phyloP scores from a whole-genome alignment of 2,113 vertebrate species.

The Varanus salvator region DNA sequence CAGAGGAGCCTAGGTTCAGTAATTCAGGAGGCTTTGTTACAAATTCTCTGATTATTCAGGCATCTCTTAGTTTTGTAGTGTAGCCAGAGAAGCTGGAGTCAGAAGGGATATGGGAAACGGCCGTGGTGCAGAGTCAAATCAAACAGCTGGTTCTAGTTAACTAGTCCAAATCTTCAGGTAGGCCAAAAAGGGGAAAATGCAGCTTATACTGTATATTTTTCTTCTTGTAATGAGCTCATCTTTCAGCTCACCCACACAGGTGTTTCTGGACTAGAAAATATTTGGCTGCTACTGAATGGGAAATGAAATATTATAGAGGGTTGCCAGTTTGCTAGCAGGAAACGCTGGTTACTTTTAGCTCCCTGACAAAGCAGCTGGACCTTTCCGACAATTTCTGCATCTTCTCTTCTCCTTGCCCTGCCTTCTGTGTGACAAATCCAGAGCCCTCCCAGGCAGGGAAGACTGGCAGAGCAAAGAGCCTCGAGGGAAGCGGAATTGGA shows the following conservation, averaged over 20 bases:
- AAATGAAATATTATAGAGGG: constrained; percentile 5
- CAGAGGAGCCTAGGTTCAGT: constrained; percentile 31
- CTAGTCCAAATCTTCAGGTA: constrained; percentile 22
- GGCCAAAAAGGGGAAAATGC: background rate
- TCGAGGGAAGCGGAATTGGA: background rate
- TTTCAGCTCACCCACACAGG: constrained; percentile 51
- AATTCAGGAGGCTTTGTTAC: constrained; percentile 23
- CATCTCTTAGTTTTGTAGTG: background rate
- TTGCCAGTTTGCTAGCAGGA: constrained; percentile 1
- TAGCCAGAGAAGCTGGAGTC: background rate
- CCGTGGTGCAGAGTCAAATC: constrained; percentile 14
- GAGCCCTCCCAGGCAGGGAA: background rate
- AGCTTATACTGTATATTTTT: constrained; percentile 35
- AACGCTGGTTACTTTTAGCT: background rate
- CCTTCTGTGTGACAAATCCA: no score
- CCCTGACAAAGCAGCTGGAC: background rate
- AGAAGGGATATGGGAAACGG: background rate
- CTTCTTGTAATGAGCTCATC: constrained; percentile 45
- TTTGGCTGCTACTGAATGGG: constrained; percentile 38
- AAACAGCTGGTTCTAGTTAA: constrained; percentile 23
- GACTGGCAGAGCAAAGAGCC: background rate
- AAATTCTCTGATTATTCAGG: background rate
- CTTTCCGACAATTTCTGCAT: background rate
- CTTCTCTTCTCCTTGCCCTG: background rate
- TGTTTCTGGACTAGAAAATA: constrained; percentile 54